phyloP scores from a whole-genome alignment of 2,797 vertebrate species.

The Phrynocephalus forsythii region DNA sequence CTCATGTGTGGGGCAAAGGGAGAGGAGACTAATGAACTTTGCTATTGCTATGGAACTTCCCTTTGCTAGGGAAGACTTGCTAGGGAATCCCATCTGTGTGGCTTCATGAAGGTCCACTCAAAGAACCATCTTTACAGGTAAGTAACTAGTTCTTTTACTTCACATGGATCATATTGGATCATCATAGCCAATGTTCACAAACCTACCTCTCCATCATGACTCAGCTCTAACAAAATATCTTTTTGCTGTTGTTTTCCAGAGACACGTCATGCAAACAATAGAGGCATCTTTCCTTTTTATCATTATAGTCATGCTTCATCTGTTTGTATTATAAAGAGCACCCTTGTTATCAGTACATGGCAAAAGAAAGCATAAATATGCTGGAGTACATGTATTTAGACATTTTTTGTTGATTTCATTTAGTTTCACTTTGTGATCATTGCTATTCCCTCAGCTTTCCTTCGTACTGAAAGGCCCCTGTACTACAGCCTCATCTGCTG shows the following conservation, averaged over 20 bases:
- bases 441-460: constrained; percentile 1
- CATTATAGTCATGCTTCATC: not conserved
- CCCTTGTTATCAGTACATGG: not conserved
- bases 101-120: no score
- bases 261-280: not conserved
- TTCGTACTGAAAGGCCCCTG: not conserved
- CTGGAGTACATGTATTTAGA: not conserved
- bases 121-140: no score
- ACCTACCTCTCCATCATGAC: not conserved
- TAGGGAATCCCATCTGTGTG: no score
- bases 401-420: constrained; percentile 28
- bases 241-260: not conserved
- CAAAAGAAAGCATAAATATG: constrained; percentile 5
- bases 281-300: not conserved
- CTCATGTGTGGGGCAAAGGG: no score
- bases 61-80: no score
- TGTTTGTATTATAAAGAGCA: constrained; percentile 33
- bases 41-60: no score
- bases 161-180: no score
- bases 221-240: not conserved
- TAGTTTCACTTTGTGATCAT: not conserved
- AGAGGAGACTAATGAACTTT: no score
- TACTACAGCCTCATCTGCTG: constrained; percentile 12
- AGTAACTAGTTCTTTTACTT: no score
- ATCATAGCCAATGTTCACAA: not conserved